Evolutionary conservation across 2,888 invertebrate species (phyloP), one percentile per base, ranked within the genome.

Genomic region (Psylliodes chrysocephalus): DNA sequence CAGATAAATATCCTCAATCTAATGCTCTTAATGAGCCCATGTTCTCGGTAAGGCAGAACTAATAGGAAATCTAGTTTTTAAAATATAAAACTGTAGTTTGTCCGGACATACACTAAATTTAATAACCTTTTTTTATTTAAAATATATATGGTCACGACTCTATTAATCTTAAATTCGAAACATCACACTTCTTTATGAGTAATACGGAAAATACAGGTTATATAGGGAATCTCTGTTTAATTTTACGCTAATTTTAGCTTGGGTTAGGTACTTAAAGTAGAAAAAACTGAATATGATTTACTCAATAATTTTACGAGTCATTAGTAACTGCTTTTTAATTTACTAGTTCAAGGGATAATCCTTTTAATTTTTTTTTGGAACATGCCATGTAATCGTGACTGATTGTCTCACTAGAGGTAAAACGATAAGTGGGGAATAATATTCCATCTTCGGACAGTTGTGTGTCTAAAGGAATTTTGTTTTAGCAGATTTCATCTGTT

Each of bases 91-190:
- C 38, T 52, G 38, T 33, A 38, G 4, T 0, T 19, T 38, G 33
- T 15, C 19, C 18, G 5, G 3, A 28, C n/a, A 33, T 35, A 51
- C 35, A 60, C 52, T 52, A 17, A 57, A 63, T 59, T 40, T 46
- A 64, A 52, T 60, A 40, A 35, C 60, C 17, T 30, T 44, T 60
- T 60, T 60, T 59, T 38, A 53, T 30, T n/a, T 28, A 44, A 40
- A 55, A 55, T n/a, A 55, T 33, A 12, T 33, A 51, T 40, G 46
- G 55, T 64, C 64, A 64, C 64, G 64, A 14, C 25, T 35, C 44
- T 47, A 64, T 64, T 64, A 64, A 55, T 51, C 54, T 40, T 49
- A 33, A 60, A 64, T 64, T 55, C 55, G 44, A 46, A 46, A 55
- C 55, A 55, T 54, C 54, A 44, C 15, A 46, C 46, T 46, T 44